Percentiles rank a stretch among this genome's conserved stretches.
phyloP scores from a whole-genome alignment of 2,888 invertebrate species.

The Aplocera efformata region DNA sequence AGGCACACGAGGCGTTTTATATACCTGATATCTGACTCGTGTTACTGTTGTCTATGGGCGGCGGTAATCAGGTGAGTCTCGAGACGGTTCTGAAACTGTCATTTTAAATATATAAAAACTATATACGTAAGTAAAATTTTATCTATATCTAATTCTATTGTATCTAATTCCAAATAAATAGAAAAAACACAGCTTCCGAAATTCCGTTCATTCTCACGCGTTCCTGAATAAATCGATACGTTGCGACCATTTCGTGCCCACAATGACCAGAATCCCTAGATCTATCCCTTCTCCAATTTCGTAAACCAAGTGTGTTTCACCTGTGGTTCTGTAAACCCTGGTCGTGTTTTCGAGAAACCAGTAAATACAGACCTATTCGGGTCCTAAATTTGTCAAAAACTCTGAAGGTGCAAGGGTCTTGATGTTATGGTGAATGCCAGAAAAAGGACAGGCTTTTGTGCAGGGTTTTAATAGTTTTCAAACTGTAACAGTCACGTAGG shows the following conservation, averaged over 20 bases:
- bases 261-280: conserved; percentile 16
- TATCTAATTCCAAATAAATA: conserved; percentile 22
- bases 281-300: not conserved
- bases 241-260: conserved; percentile 26
- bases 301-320: not conserved
- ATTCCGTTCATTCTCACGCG: conserved; percentile 33
- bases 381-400: not conserved
- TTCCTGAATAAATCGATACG: conserved; percentile 32
- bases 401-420: conserved; percentile 6
- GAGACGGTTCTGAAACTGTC: too few relatives aligned
- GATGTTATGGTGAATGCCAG: conserved; percentile 15
- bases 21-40: too few relatives aligned
- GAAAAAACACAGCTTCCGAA: conserved; percentile 29
- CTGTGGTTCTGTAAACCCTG: conserved; percentile 3
- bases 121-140: not conserved
- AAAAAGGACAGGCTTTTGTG: conserved; percentile 26
- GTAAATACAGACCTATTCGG: conserved; percentile 1
- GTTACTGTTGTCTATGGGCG: too few relatives aligned
- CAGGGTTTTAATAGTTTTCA: conserved; percentile 23
- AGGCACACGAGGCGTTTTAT: too few relatives aligned
- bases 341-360: conserved; percentile 5
- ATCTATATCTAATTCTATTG: not conserved
- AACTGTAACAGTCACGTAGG: conserved; percentile 18
- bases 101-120: too few relatives aligned
- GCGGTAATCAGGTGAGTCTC: too few relatives aligned